A percentile compares a stretch with the other conserved stretches of the same genome.
Evolutionary conservation across 1,140 invertebrate genomes (phyloP).

Genomic region (Hestina assimilis): DNA sequence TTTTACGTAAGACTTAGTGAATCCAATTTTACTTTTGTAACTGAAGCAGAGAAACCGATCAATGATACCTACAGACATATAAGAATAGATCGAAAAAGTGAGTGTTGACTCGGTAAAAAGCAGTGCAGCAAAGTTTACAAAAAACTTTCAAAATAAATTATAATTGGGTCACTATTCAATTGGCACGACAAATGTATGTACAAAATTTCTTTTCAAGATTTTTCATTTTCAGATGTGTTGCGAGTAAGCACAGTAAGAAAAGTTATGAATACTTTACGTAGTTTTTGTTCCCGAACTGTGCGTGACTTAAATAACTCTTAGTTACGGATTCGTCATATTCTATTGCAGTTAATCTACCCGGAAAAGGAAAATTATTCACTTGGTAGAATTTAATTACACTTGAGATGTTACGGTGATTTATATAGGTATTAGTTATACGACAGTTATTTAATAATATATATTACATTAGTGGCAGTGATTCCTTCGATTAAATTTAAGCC

Average conservation of each 20-base stretch:
- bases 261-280: constrained; percentile 19
- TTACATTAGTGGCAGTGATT: constrained; percentile 16
- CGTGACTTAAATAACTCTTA: constrained; percentile 14
- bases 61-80: background rate
- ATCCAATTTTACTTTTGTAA: background rate
- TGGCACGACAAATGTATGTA: background rate
- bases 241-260: constrained; percentile 4
- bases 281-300: constrained; percentile 1
- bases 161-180: background rate
- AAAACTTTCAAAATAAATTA: background rate
- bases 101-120: no score
- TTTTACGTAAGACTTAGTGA: background rate
- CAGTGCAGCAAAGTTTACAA: background rate
- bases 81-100: no score
- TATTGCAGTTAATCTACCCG: background rate
- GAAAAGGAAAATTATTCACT: constrained; percentile 7
- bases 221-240: constrained; percentile 4
- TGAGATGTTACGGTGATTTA: constrained; percentile 4
- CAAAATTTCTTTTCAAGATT: background rate
- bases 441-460: background rate
- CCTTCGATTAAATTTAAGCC: background rate
- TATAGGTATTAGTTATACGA: background rate
- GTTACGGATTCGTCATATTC: constrained; percentile 13
- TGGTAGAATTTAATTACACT: constrained; percentile 3
- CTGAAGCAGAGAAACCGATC: background rate